Conservation (phyloP, 2,797 vertebrate genomes). For the Otolemur crassicaudatus region DNA sequence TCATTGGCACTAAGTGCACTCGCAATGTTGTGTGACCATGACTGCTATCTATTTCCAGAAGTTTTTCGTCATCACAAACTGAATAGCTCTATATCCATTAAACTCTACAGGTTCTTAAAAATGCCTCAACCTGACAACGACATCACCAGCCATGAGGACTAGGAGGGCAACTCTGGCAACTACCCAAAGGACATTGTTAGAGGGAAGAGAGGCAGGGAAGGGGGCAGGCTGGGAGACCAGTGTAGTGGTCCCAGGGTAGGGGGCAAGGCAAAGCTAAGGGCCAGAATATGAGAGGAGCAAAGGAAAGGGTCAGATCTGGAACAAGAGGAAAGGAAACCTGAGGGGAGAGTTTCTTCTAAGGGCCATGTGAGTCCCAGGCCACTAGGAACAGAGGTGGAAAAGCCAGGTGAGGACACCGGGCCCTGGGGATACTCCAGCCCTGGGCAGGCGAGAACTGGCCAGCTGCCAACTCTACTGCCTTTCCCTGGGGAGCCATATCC, state of each 20-base stretch:
- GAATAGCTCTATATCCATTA: neutral
- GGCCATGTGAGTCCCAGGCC: neutral
- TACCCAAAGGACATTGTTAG: neutral
- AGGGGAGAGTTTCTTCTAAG: neutral
- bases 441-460: neutral
- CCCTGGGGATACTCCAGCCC: neutral
- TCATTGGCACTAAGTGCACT: neutral
- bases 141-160: neutral
- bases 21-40: neutral
- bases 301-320: neutral
- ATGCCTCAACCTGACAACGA: neutral
- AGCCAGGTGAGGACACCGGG: neutral
- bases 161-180: neutral
- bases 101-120: constrained; percentile 4
- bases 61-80: constrained; percentile 39
- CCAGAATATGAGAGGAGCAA: neutral
- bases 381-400: neutral
- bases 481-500: neutral
- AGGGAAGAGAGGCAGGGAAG: neutral
- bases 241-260: accelerated
- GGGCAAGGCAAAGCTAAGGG: neutral
- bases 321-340: neutral
- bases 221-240: neutral
- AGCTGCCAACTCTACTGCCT: accelerated
- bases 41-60: constrained; percentile 39